Conservation (phyloP, 2,888 invertebrate genomes). For the Vandiemenella viatica region DNA sequence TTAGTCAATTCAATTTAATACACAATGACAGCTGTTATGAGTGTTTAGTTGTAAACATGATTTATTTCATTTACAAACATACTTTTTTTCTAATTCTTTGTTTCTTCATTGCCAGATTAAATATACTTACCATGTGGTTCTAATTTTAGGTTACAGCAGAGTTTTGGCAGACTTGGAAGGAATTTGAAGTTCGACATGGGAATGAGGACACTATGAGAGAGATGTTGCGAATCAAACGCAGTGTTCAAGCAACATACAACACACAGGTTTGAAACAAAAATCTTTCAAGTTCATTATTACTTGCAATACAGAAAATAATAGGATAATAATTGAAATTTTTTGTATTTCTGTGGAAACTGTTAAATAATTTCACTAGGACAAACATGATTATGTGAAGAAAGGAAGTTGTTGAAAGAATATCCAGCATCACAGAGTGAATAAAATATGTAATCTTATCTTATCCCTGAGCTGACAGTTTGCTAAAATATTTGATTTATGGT, state of each 20-base stretch:
- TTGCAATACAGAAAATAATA: neutral
- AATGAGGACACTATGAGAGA: conserved; percentile 99
- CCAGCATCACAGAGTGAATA: too few species aligned
- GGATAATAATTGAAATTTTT: neutral
- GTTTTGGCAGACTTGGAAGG: conserved; percentile 99
- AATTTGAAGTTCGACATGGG: conserved; percentile 96
- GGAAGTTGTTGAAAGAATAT: too few species aligned
- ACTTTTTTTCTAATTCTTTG: neutral
- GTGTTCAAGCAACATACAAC: conserved; percentile 95
- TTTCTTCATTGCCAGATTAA: neutral
- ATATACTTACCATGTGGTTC: neutral
- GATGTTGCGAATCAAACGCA: conserved; percentile 94
- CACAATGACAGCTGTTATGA: too few species aligned
- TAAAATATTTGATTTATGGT: too few species aligned
- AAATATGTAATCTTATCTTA: too few species aligned
- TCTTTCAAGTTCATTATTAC: too few species aligned
- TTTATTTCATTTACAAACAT: too few species aligned
- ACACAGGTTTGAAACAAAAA: conserved; percentile 57
- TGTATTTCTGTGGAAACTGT: neutral
- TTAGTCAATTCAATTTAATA: too few species aligned
- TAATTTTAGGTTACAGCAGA: conserved; percentile 49
- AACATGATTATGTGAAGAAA: too few species aligned
- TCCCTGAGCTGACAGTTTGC: too few species aligned
- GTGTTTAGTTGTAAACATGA: too few species aligned
- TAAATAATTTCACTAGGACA: neutral